These are phyloP conservation scores for Apis dorsata DNA, from an alignment of 1,140 invertebrate species.

Conservation along the genomic window DNA sequence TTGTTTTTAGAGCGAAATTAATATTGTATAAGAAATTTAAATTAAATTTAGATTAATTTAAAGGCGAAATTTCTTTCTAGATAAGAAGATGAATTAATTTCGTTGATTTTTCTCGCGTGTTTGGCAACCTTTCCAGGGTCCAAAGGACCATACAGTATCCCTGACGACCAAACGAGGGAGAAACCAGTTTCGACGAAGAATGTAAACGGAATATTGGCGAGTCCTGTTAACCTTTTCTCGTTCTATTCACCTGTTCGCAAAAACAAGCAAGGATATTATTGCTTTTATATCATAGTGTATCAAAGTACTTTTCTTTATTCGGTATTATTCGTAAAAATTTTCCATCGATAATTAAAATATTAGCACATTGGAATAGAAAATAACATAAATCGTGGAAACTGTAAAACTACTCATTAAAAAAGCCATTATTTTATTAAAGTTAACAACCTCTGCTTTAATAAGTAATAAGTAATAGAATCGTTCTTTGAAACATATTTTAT, in stretches of 20 bases:
- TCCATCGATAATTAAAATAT: no score
- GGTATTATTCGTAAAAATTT: not conserved
- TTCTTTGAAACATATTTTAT: not conserved
- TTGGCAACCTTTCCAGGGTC: slow-evolving; percentile 37
- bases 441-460: not conserved
- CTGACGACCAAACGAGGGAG: slow-evolving; percentile 52
- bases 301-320: not conserved
- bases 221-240: slow-evolving; percentile 76
- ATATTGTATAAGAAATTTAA: no score
- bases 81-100: not conserved
- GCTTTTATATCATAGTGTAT: not conserved
- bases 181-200: slow-evolving; percentile 75
- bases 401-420: not conserved
- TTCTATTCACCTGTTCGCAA: slow-evolving; percentile 59
- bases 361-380: no score
- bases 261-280: slow-evolving; percentile 44
- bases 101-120: slow-evolving; percentile 47
- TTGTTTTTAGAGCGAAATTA: no score
- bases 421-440: not conserved
- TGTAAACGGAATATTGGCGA: slow-evolving; percentile 73
- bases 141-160: slow-evolving; percentile 35
- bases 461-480: not conserved
- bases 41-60: not conserved
- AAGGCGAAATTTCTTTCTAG: not conserved
- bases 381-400: not conserved